These are phyloP conservation scores for Todiramphus saurophagus DNA, from an alignment of 2,113 vertebrate species.

Conservation along the genomic window DNA sequence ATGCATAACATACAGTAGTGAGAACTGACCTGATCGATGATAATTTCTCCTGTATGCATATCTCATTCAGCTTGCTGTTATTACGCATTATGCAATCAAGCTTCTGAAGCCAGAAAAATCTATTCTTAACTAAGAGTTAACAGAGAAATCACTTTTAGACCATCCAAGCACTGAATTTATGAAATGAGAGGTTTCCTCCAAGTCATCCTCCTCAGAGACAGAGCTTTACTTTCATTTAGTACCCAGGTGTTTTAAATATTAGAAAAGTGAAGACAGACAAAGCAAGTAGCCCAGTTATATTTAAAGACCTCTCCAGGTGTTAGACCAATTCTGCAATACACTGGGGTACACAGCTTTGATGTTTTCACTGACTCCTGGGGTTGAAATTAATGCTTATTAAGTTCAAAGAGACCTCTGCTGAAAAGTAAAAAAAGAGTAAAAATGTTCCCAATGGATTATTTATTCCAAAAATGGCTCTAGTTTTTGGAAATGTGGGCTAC, in stretches of 20 bases:
- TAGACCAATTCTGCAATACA: background rate
- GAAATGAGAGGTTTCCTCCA: background rate
- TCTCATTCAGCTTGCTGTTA: background rate
- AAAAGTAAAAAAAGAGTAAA: background rate
- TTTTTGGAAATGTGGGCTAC: background rate
- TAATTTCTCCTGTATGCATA: background rate
- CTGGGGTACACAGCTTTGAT: background rate
- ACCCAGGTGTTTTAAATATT: background rate
- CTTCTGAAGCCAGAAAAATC: background rate
- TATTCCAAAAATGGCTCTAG: background rate
- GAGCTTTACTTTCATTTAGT: background rate
- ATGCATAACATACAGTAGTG: background rate
- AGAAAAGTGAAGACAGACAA: background rate
- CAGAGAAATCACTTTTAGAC: background rate
- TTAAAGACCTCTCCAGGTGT: background rate
- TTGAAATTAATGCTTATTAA: background rate
- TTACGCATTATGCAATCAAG: background rate
- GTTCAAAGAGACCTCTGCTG: background rate
- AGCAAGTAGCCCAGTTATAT: background rate
- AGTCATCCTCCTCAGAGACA: background rate
- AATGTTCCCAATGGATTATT: background rate
- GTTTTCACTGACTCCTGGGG: background rate
- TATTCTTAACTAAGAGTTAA: background rate
- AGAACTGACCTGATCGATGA: background rate
- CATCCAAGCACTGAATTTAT: background rate